Evolutionary conservation across 2,113 vertebrate species (phyloP), one percentile per base, ranked within the genome.

Genomic region (Orthochromis malagaraziensis): DNA sequence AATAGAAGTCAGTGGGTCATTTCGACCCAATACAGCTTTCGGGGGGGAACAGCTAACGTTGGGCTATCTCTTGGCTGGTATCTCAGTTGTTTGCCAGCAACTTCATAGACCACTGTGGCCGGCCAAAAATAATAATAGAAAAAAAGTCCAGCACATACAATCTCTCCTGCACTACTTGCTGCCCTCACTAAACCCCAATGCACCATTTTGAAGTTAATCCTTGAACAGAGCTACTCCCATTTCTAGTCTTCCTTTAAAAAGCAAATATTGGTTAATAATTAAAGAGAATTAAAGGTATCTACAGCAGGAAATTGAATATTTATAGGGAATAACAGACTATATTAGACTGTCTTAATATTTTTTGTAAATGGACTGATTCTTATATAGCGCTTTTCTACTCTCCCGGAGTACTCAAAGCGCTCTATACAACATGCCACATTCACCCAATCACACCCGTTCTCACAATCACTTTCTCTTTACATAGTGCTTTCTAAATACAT

Each of bases 321-420:
- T 47, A 45, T 47, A n/a, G 9, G 14, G 26, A 65, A 38, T 65
- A 8, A 38, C 19, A 65, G 60, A 65, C 33, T 65, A 49, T 47
- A 75, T 75, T 29, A 75, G 40, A 47, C 42, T 29, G 24, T 29
- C 26, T 7, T 75, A 19, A 29, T 47, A 19, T 3, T 47, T 49
- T 31, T 75, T 75, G 29, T 33, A 63, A 19, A 19, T 63, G 29
- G 16, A 6, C 58, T 19, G 29, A 63, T 63, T 63, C 29, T 4
- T 11, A 63, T 33, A 0, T 63, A 33, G 16, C 0, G 1, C 2
- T 33, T 63, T 63, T 63, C 58, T 33, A 33, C 58, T 63, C 58
- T 63, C 58, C 29, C 9, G 0, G 58, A 63, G 29, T 33, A 33
- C 58, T 63, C 58, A 63, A 33, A 63, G 58, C 5, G 0, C 58